A percentile compares a stretch with the other conserved stretches of the same genome.
Evolutionary conservation across 2,888 invertebrate genomes (phyloP).

Genomic region (Serrognathus titanus): DNA sequence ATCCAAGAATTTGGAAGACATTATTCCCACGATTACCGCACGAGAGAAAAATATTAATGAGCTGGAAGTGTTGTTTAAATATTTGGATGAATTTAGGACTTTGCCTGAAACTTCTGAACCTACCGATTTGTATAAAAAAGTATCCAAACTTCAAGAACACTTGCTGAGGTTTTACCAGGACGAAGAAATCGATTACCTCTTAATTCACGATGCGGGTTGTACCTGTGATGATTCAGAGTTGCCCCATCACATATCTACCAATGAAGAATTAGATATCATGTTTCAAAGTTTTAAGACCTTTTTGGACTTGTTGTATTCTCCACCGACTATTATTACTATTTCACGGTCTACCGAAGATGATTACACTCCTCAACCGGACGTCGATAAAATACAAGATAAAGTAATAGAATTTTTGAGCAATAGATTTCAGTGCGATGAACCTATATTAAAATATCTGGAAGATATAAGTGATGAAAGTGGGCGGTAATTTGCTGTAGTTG

Average conservation of each 20-base stretch:
- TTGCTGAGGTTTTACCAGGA: slow-evolving; percentile 57
- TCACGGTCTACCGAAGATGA: slow-evolving; percentile 85
- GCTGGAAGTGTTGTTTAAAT: slow-evolving; percentile 63
- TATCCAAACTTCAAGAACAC: slow-evolving; percentile 51
- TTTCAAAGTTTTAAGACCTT: slow-evolving; percentile 60
- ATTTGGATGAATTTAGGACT: slow-evolving; percentile 60
- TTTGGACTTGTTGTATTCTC: slow-evolving; percentile 56
- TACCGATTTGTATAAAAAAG: slow-evolving; percentile 31
- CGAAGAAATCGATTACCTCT: slow-evolving; percentile 71
- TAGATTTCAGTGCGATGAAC: slow-evolving; percentile 53
- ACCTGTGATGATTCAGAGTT: slow-evolving; percentile 82
- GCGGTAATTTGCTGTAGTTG: no score
- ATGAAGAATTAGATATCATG: slow-evolving; percentile 63
- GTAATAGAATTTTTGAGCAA: slow-evolving; percentile 60
- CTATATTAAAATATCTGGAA: slow-evolving; percentile 50
- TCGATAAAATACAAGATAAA: slow-evolving; percentile 71
- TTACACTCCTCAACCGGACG: slow-evolving; percentile 82
- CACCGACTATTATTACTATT: slow-evolving; percentile 73
- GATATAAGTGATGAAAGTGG: slow-evolving; percentile 20
- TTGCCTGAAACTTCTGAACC: slow-evolving; percentile 47
- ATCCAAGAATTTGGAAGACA: slow-evolving; percentile 42
- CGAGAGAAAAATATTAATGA: slow-evolving; percentile 64
- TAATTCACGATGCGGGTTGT: slow-evolving; percentile 83
- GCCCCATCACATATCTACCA: slow-evolving; percentile 77
- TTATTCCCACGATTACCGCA: slow-evolving; percentile 16